A percentile compares a stretch with the other conserved stretches of the same genome.
Evolutionary conservation across 2,113 vertebrate genomes (phyloP).

Genomic region (Neodon shergylaensis): DNA sequence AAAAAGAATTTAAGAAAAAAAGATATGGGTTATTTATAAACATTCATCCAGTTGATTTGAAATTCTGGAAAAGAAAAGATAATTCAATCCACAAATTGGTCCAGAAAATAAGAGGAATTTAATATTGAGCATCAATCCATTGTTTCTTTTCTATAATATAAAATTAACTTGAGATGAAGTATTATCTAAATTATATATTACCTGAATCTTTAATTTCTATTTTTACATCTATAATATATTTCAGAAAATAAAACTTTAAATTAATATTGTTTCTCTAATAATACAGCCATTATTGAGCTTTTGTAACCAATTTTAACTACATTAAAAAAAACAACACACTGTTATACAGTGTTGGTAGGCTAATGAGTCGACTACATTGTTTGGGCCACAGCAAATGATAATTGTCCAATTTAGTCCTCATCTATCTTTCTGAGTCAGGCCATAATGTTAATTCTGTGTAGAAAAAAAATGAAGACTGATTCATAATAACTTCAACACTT

Average conservation of each 20-base stretch:
- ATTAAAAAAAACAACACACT: background rate
- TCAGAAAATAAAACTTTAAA: background rate
- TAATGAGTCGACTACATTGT: background rate
- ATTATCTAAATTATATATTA: background rate
- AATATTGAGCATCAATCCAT: slow-evolving; percentile 5
- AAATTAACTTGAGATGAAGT: background rate
- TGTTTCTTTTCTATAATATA: background rate
- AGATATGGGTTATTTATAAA: background rate
- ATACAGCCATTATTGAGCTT: slow-evolving; percentile 10
- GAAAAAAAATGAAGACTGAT: background rate
- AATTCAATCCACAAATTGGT: background rate
- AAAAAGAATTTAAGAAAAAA: background rate
- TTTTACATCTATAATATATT: background rate
- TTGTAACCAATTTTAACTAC: background rate
- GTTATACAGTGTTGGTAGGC: background rate
- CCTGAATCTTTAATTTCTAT: background rate
- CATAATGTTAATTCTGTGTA: slow-evolving; percentile 49
- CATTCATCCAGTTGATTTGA: background rate
- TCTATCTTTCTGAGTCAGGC: background rate
- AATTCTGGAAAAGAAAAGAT: background rate
- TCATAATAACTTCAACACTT: slow-evolving; percentile 44
- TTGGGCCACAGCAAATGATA: slow-evolving; percentile 15
- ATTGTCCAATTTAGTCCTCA: background rate
- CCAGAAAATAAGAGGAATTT: background rate
- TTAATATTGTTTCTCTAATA: background rate